These are phyloP conservation scores for Catharus fuscescens DNA, from an alignment of 2,113 vertebrate genomes.

Conservation along the genomic window DNA sequence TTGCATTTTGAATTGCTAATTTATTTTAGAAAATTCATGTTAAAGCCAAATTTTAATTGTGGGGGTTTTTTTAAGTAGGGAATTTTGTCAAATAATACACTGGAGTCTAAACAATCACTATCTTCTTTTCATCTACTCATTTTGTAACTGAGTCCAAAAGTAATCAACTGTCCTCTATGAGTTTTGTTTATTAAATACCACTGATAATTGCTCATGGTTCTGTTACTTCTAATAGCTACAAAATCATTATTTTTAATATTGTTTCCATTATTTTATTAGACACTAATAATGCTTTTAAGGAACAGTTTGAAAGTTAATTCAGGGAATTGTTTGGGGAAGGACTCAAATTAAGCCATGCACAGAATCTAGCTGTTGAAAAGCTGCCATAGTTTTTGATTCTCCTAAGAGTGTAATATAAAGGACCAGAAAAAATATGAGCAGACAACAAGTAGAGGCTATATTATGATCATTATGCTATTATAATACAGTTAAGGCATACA, in stretches of 20 bases:
- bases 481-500: not conserved
- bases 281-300: constrained; percentile 17
- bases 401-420: not conserved
- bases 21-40: constrained; percentile 17
- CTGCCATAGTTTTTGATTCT: not conserved
- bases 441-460: not conserved
- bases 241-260: constrained; percentile 35
- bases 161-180: constrained; percentile 57
- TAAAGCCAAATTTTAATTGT: constrained; percentile 65
- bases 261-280: constrained; percentile 59
- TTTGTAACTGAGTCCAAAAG: constrained; percentile 55
- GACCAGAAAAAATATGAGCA: not conserved
- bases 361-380: constrained; percentile 3
- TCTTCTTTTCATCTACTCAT: constrained; percentile 46
- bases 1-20: constrained; percentile 14
- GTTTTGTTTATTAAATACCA: constrained; percentile 52
- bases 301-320: constrained; percentile 17
- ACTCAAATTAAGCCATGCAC: not conserved
- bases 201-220: constrained; percentile 21
- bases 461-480: not conserved
- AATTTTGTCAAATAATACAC: constrained; percentile 29
- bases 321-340: not conserved
- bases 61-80: constrained; percentile 8
- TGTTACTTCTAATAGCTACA: not conserved
- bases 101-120: constrained; percentile 51